Conservation (phyloP, 2,888 invertebrate genomes). For the Philereme transversata region DNA sequence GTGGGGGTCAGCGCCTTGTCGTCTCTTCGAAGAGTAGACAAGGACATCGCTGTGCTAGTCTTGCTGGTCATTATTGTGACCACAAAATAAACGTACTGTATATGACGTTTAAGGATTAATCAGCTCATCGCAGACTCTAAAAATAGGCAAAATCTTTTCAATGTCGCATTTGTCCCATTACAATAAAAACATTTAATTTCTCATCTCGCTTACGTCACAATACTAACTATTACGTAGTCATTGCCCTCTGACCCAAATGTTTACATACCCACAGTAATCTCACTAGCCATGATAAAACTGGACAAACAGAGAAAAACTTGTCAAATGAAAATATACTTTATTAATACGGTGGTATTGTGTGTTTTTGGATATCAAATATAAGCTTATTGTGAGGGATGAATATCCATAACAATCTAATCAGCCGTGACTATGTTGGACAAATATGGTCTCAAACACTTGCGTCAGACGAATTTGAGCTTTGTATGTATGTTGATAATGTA, state of each 20-base stretch:
- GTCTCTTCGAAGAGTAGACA: too few species aligned
- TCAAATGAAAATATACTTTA: slow-evolving; percentile 40
- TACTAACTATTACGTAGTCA: slow-evolving; percentile 50
- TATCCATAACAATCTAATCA: slow-evolving; percentile 40
- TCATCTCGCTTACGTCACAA: slow-evolving; percentile 46
- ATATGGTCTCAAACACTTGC: background rate
- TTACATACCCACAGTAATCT: slow-evolving; percentile 47
- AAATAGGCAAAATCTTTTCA: background rate
- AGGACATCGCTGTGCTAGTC: too few species aligned
- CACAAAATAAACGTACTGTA: too few species aligned
- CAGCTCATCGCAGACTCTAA: too few species aligned
- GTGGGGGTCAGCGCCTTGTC: too few species aligned
- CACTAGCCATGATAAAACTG: slow-evolving; percentile 52
- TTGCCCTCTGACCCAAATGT: slow-evolving; percentile 60
- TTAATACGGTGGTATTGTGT: slow-evolving; percentile 36
- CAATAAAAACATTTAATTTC: slow-evolving; percentile 29
- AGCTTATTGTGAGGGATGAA: background rate
- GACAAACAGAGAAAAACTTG: slow-evolving; percentile 46
- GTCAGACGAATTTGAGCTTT: background rate
- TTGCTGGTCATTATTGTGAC: too few species aligned
- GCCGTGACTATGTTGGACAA: background rate
- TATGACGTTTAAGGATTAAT: too few species aligned
- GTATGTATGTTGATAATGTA: background rate
- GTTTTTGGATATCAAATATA: too few species aligned
- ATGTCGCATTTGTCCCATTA: slow-evolving; percentile 10